Evolutionary conservation across 2,113 vertebrate species (phyloP).

Genomic region (Thunnus maccoyii): DNA sequence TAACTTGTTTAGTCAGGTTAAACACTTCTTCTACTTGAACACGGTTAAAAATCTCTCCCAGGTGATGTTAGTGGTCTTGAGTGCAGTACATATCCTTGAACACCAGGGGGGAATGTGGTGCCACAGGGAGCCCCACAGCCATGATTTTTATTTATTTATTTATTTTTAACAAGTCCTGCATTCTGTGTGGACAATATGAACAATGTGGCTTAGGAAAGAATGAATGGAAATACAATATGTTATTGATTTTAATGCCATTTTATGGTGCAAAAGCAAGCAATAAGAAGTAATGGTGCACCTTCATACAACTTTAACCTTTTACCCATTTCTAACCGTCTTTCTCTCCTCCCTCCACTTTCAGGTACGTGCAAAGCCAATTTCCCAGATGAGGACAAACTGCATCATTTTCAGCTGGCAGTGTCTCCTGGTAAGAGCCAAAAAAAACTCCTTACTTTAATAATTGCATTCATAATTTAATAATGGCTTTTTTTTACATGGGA

Average conservation of each 20-base stretch:
- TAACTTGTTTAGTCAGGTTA: not conserved
- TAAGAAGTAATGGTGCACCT: not conserved
- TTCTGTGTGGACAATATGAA: not conserved
- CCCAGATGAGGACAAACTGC: conserved; percentile 95
- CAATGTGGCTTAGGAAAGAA: not conserved
- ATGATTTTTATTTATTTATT: not conserved
- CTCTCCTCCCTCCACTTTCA: conserved; percentile 58
- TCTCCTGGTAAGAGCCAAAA: conserved; percentile 91
- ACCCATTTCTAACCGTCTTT: not conserved
- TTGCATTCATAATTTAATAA: not conserved
- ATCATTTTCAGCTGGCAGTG: conserved; percentile 94
- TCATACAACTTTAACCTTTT: not conserved
- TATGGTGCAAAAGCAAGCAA: not conserved
- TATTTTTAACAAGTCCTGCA: not conserved
- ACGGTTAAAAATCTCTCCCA: not conserved
- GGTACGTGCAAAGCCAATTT: conserved; percentile 97
- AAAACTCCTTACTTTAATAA: not conserved
- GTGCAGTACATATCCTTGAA: conserved; percentile 46
- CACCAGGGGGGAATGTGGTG: conserved; percentile 72
- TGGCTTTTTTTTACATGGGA: not conserved
- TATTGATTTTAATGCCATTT: not conserved
- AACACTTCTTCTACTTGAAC: not conserved
- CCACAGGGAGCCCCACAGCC: conserved; percentile 22
- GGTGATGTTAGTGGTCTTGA: not conserved
- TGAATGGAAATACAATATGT: conserved; percentile 2